These are phyloP conservation scores for Scomber scombrus DNA, from an alignment of 2,113 vertebrate species.

Conservation along the genomic window DNA sequence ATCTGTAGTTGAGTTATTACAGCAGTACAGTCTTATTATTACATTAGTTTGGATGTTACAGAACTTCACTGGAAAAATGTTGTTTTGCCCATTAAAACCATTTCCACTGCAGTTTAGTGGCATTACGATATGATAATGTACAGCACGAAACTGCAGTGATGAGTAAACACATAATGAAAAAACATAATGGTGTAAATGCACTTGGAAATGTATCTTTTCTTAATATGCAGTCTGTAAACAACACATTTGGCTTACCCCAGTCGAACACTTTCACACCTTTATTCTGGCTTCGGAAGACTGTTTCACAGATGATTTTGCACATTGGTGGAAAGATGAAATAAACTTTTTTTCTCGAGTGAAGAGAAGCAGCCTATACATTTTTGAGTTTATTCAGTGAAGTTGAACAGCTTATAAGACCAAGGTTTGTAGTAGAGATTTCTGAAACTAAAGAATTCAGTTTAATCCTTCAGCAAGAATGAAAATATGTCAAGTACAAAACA, in stretches of 20 bases:
- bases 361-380: neutral
- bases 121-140: constrained; percentile 53
- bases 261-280: neutral
- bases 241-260: constrained; percentile 21
- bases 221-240: constrained; percentile 12
- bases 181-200: constrained; percentile 2
- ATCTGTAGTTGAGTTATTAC: constrained; percentile 29
- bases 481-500: neutral
- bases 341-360: neutral
- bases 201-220: constrained; percentile 18
- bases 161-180: constrained; percentile 7
- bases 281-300: neutral
- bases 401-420: neutral
- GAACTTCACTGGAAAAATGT: constrained; percentile 20
- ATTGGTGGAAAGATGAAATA: neutral
- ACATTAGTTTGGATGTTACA: constrained; percentile 29
- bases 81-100: constrained; percentile 48
- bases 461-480: neutral
- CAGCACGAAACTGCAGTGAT: constrained; percentile 25
- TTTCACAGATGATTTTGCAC: neutral
- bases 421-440: neutral
- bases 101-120: constrained; percentile 50
- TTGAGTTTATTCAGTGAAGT: neutral
- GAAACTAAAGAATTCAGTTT: neutral
- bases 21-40: constrained; percentile 37